Base-by-base conservation (phyloP, 2,888 invertebrate species). In the Himalopsyche anomala region DNA sequence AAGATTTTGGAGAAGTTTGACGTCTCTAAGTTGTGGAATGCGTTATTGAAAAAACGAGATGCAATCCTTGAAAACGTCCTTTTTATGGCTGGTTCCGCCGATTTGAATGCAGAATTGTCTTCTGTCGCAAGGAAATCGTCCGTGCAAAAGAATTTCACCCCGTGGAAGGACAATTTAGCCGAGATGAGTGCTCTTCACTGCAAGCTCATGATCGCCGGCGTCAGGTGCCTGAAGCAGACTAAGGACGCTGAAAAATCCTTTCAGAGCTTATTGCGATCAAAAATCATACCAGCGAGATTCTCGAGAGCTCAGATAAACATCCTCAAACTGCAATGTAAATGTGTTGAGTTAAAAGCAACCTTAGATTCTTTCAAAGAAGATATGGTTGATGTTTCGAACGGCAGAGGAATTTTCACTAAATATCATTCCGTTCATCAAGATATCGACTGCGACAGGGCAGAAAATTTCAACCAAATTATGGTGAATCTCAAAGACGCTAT, bases 161-260 rank as follows among this genome's bases (percentile, higher is more conserved):
- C 28, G 1, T 87, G 85, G 87, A 87, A 84, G 28, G 85, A 84
- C 12, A 84, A 82, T 85, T 36, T 87, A 3, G 85, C 82, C 12
- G 69, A 69, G 17, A 38, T 87, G 38, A 85, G 74, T 51, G 42
- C 83, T 5, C 81, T 85, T 79, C 84, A 85, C 51, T 84, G 82
- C 28, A 85, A 87, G 42, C 36, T 85, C 40, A 83, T 84, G 45
- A 38, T 85, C 0, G 81, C 83, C 2, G 80, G 40, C 5, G 38
- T 74, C 8, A 84, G 85, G n/a, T 74, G 85, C 45, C 17, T 42
- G 55, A 87, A 83, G 28, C 45, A 62, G 15, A 38, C 28, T 17
- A 85, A 85, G 28, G 17, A 51, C 38, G 28, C 54, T 9, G 38
- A 55, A 19, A n/a, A 19, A 56, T 28, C 55, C 12, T 83, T 87